Evolutionary conservation across 2,888 invertebrate species (phyloP).

Genomic region (Epsilonema sp.): DNA sequence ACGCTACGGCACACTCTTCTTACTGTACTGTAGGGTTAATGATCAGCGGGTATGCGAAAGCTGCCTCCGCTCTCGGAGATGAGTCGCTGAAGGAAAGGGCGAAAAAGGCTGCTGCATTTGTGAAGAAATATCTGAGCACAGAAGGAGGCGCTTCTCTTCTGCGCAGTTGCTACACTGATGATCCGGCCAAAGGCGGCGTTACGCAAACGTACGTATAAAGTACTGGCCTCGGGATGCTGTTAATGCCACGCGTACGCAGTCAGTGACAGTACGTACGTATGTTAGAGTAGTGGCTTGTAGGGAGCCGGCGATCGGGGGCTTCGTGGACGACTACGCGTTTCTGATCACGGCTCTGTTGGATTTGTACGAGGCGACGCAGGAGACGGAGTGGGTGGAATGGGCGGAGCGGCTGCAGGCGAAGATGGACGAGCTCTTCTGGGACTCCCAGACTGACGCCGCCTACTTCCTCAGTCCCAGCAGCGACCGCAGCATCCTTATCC

Average conservation of each 20-base stretch:
- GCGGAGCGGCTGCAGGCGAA: conserved; percentile 55
- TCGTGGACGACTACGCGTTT: conserved; percentile 75
- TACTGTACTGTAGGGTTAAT: conserved; percentile 49
- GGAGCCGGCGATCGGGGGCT: conserved; percentile 60
- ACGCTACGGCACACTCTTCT: too few species aligned
- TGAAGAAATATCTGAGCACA: conserved; percentile 46
- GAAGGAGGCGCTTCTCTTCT: conserved; percentile 40
- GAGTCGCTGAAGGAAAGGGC: not conserved
- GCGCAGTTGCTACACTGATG: conserved; percentile 56
- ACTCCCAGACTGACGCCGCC: conserved; percentile 40
- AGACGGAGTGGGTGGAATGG: conserved; percentile 51
- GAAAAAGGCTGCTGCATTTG: conserved; percentile 38
- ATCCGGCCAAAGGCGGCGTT: too few species aligned
- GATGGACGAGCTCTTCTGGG: conserved; percentile 68
- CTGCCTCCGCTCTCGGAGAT: conserved; percentile 50
- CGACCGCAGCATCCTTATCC: conserved; percentile 47
- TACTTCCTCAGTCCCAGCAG: conserved; percentile 41
- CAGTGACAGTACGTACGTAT: too few species aligned
- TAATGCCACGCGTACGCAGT: too few species aligned
- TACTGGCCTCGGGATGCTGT: too few species aligned
- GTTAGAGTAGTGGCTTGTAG: too few species aligned
- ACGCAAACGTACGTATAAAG: too few species aligned
- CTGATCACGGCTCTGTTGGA: conserved; percentile 62
- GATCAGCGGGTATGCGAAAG: conserved; percentile 58
- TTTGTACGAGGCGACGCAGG: conserved; percentile 57